A percentile compares a stretch with the other conserved stretches of the same genome.
Conservation (phyloP, 2,113 vertebrate species). For the Onychostoma macrolepis region DNA sequence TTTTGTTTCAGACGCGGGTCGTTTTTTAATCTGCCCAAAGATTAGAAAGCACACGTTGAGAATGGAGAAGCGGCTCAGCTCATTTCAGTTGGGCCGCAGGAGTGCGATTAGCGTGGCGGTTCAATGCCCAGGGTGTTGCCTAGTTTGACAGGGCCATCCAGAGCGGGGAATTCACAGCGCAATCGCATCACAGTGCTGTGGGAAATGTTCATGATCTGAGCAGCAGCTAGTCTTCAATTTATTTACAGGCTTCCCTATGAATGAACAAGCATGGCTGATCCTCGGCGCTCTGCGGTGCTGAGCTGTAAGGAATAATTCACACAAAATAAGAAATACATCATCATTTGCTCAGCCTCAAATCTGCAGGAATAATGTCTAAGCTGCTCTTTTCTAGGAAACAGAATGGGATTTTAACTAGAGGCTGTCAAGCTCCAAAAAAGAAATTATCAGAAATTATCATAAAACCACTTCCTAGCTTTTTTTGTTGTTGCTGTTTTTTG, state of each 20-base stretch:
- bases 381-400: background rate
- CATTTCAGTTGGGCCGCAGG: constrained; percentile 4
- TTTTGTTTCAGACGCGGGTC: constrained; percentile 28
- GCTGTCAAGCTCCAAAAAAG: background rate
- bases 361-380: constrained; percentile 2
- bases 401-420: background rate
- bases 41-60: constrained; percentile 28
- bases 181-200: constrained; percentile 8
- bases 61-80: background rate
- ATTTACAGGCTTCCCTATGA: background rate
- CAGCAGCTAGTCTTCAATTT: background rate
- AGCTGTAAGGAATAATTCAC: background rate
- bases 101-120: background rate
- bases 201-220: constrained; percentile 20
- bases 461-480: background rate
- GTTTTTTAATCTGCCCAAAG: constrained; percentile 34
- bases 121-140: constrained; percentile 6
- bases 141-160: constrained; percentile 19
- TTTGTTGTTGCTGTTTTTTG: no score
- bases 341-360: background rate
- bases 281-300: background rate
- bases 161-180: background rate
- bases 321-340: background rate
- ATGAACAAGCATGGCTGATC: background rate
- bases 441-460: background rate